Evolutionary conservation across 2,888 invertebrate species (phyloP).

Genomic region (Plebejus anna): DNA sequence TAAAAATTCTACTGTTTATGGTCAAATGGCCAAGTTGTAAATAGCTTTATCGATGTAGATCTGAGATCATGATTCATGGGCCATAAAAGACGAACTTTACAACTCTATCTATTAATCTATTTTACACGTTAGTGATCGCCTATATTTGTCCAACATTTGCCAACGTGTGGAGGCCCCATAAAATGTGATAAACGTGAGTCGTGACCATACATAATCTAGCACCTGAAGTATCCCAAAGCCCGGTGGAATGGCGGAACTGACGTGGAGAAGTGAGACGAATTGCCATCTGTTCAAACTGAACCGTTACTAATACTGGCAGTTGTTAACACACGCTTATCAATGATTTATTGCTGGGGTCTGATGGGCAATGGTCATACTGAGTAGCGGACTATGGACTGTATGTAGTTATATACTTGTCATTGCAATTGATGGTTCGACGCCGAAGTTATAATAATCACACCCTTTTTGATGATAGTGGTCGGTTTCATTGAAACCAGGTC

Average conservation of each 20-base stretch:
- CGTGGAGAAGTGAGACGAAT: conserved; percentile 14
- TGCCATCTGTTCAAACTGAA: conserved; percentile 11
- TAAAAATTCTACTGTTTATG: no score
- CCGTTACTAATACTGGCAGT: conserved; percentile 19
- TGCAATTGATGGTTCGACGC: not conserved
- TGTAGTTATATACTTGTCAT: not conserved
- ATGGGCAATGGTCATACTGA: not conserved
- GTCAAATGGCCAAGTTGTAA: no score
- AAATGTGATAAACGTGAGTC: not conserved
- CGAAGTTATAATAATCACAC: no score
- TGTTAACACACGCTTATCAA: conserved; percentile 20
- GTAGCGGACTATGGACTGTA: not conserved
- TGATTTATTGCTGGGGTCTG: conserved; percentile 10
- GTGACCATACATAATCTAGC: not conserved
- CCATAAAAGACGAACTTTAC: no score
- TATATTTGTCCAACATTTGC: not conserved
- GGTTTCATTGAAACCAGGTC: no score
- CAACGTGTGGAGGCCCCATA: not conserved
- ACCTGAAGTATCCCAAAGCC: conserved; percentile 4
- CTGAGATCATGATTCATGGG: no score
- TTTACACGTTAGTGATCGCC: not conserved
- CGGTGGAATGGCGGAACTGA: not conserved
- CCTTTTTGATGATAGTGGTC: no score
- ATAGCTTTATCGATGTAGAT: no score
- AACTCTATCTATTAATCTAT: no score